phyloP scores from a whole-genome alignment of 1,140 invertebrate genomes.

The Epicauta chinensis region DNA sequence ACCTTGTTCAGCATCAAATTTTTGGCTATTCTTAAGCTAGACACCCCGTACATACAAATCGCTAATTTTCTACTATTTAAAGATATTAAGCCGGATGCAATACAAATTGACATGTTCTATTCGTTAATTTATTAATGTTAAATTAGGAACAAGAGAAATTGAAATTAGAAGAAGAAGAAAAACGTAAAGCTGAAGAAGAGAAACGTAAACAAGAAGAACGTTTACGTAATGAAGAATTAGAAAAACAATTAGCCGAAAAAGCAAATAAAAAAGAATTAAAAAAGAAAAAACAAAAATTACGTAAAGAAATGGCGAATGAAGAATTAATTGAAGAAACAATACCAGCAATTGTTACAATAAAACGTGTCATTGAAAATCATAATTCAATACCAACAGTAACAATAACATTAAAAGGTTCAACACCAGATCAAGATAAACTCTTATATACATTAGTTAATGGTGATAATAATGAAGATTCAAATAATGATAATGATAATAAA shows the following conservation, averaged over 20 bases:
- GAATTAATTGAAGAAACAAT: conserved; percentile 36
- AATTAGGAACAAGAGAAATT: conserved; percentile 31
- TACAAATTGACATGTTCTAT: too few relatives aligned
- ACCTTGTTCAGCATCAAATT: too few relatives aligned
- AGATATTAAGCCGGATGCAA: too few relatives aligned
- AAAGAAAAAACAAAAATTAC: conserved; percentile 21
- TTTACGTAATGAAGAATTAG: conserved; percentile 12
- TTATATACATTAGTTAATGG: conserved; percentile 68
- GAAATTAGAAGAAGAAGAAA: conserved; percentile 28
- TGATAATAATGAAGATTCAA: conserved; percentile 14
- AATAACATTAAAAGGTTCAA: conserved; percentile 66
- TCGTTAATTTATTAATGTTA: not conserved
- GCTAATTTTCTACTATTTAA: too few relatives aligned
- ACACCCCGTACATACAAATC: too few relatives aligned
- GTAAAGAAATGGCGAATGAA: conserved; percentile 19
- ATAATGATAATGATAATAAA: conserved; percentile 23
- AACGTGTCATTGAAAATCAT: conserved; percentile 58
- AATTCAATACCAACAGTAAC: conserved; percentile 65
- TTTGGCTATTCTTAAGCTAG: too few relatives aligned
- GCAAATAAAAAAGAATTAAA: conserved; percentile 6
- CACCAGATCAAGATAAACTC: conserved; percentile 66
- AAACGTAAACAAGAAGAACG: conserved; percentile 19
- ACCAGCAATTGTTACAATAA: conserved; percentile 64
- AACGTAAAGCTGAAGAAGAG: conserved; percentile 24
- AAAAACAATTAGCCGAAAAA: conserved; percentile 6